phyloP scores from a whole-genome alignment of 2,113 vertebrate species.

The Thalassarche chlororhynchos region DNA sequence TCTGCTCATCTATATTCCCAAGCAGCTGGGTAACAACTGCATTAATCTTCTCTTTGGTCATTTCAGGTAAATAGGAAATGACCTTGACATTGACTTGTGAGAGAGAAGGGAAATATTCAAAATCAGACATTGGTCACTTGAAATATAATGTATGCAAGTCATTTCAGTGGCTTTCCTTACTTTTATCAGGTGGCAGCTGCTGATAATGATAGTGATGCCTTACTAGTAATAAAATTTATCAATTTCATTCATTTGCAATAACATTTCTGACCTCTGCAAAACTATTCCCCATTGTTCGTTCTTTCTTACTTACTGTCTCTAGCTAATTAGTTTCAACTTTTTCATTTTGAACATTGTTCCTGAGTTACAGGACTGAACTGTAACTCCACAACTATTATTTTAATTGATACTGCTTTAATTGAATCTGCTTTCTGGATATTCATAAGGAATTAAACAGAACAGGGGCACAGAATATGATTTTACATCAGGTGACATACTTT shows the following conservation, averaged over 20 bases:
- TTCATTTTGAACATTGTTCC: not conserved
- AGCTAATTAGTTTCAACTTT: not conserved
- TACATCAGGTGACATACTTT: not conserved
- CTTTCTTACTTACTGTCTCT: not conserved
- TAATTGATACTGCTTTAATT: not conserved
- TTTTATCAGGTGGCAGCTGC: not conserved
- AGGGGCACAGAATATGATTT: not conserved
- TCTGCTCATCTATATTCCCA: not conserved
- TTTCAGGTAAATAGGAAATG: not conserved
- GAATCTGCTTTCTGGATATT: not conserved
- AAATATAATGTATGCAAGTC: not conserved
- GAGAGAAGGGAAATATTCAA: not conserved
- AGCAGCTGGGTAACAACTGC: not conserved
- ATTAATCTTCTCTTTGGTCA: not conserved
- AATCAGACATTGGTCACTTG: not conserved
- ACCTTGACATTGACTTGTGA: not conserved
- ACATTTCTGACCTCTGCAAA: not conserved
- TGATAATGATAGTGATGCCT: not conserved
- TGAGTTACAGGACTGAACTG: not conserved
- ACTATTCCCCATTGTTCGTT: not conserved
- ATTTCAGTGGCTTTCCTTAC: not conserved
- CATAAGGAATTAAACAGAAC: not conserved
- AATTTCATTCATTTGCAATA: not conserved
- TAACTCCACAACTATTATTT: not conserved
- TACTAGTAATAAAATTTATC: not conserved